Percentiles rank a stretch among this genome's conserved stretches.
Evolutionary conservation across 2,888 invertebrate species (phyloP).

Genomic region (Caenorhabditis sp.): DNA sequence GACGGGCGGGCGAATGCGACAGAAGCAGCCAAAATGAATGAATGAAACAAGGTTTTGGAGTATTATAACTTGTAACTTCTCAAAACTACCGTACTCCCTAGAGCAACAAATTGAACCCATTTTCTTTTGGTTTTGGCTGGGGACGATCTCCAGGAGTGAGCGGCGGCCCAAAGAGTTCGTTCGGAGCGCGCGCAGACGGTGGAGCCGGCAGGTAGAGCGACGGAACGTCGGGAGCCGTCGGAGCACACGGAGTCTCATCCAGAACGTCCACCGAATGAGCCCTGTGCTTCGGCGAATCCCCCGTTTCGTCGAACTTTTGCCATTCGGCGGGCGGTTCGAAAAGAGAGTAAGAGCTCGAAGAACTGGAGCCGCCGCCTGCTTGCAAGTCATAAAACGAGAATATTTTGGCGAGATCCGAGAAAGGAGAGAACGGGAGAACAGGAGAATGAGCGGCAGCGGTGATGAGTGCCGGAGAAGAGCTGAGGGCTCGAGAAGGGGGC

Average conservation of each 20-base stretch:
- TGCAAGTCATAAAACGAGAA: constrained; percentile 57
- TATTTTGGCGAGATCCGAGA: constrained; percentile 58
- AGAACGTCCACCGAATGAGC: neutral
- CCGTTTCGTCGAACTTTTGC: constrained; percentile 42
- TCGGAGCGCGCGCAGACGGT: constrained; percentile 15
- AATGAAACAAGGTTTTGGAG: no score
- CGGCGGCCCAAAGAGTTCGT: constrained; percentile 45
- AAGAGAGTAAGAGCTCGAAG: constrained; percentile 49
- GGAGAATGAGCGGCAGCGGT: constrained; percentile 31
- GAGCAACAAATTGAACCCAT: neutral
- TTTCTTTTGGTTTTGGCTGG: constrained; percentile 3
- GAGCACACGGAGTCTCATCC: constrained; percentile 14
- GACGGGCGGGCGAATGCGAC: constrained; percentile 5
- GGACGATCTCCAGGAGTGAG: constrained; percentile 26
- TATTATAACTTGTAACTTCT: no score
- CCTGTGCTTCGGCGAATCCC: neutral
- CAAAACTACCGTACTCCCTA: neutral
- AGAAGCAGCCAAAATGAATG: neutral
- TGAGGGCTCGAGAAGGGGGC: constrained; percentile 4
- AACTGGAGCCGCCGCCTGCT: constrained; percentile 45
- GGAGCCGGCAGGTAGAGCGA: constrained; percentile 44
- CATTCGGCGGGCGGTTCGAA: constrained; percentile 56
- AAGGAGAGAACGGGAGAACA: constrained; percentile 41
- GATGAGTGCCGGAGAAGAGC: constrained; percentile 32
- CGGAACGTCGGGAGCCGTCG: neutral